Evolutionary conservation across 2,888 invertebrate genomes (phyloP).

Genomic region (Loripinus fragilis): DNA sequence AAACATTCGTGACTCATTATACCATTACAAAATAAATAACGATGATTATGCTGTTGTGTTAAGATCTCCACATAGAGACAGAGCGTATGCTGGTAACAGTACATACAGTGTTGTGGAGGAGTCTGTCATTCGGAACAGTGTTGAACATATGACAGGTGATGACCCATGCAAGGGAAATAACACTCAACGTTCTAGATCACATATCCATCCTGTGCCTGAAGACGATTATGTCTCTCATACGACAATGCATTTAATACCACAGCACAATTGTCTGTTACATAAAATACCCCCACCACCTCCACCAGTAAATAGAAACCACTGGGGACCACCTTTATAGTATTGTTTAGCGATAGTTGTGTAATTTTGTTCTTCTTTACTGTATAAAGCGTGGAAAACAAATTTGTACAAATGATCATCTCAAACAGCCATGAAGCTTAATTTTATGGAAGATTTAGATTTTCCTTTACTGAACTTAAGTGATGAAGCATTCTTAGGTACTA

Average conservation of each 20-base stretch:
- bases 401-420: too few relatives aligned
- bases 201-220: conserved; percentile 57
- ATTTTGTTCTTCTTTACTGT: too few relatives aligned
- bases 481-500: too few relatives aligned
- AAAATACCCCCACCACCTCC: conserved; percentile 57
- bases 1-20: conserved; percentile 14
- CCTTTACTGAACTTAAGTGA: too few relatives aligned
- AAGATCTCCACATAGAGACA: conserved; percentile 42
- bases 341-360: too few relatives aligned
- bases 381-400: too few relatives aligned
- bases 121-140: neutral
- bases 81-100: neutral
- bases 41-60: conserved; percentile 43
- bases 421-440: too few relatives aligned
- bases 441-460: too few relatives aligned
- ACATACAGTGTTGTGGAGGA: neutral
- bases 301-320: conserved; percentile 26
- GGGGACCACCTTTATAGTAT: conserved; percentile 10
- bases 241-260: conserved; percentile 57
- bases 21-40: conserved; percentile 46
- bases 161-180: neutral
- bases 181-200: conserved; percentile 21
- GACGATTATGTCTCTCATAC: conserved; percentile 32
- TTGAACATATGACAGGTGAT: conserved; percentile 7
- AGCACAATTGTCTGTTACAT: conserved; percentile 59